phyloP scores from a whole-genome alignment of 2,888 invertebrate species.

The Noctua janthe region DNA sequence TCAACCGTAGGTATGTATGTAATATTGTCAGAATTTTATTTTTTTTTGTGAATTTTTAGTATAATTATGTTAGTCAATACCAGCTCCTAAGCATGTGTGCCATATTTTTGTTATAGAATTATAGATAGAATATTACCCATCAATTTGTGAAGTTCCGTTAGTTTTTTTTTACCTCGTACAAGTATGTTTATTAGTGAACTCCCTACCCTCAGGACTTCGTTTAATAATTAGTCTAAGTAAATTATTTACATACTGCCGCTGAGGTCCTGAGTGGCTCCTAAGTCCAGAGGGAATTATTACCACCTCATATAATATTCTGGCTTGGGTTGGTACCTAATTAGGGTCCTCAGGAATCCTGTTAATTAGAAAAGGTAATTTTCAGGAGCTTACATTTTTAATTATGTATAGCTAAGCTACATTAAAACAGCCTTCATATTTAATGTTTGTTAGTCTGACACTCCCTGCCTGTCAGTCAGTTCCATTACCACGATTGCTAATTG shows the following conservation, averaged over 20 bases:
- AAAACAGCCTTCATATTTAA: background rate
- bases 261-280: constrained; percentile 14
- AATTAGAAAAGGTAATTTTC: constrained; percentile 19
- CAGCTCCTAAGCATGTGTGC: too few relatives aligned
- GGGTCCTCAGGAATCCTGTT: background rate
- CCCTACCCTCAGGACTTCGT: constrained; percentile 3
- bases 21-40: too few relatives aligned
- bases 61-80: too few relatives aligned
- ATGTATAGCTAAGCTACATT: constrained; percentile 8
- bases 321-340: constrained; percentile 16
- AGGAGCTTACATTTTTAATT: constrained; percentile 13
- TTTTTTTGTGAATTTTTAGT: too few relatives aligned
- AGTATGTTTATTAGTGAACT: constrained; percentile 20
- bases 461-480: background rate
- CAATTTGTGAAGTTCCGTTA: background rate
- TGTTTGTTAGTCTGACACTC: background rate
- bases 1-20: too few relatives aligned
- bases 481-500: constrained; percentile 1
- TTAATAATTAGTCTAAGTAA: constrained; percentile 17
- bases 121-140: background rate
- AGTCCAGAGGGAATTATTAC: constrained; percentile 31
- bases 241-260: constrained; percentile 8
- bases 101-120: too few relatives aligned
- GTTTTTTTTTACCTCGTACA: background rate
- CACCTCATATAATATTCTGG: constrained; percentile 31